Base-by-base conservation (phyloP, 2,113 vertebrate species). In the Anseranas semipalmata region DNA sequence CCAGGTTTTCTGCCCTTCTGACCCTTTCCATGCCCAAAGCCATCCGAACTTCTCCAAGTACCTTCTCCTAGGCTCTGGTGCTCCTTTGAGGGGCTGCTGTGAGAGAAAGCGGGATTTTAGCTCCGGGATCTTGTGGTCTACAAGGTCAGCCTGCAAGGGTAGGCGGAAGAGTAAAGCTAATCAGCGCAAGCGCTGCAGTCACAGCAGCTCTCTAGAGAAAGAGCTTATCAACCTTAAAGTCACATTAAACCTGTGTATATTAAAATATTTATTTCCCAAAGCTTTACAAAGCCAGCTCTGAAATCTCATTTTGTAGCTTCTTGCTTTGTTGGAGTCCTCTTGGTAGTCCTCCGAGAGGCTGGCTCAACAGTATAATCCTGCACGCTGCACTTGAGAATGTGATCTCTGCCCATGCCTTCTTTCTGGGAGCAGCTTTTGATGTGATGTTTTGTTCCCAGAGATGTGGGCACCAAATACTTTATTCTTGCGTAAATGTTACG, bases 231-330 rank as follows among this genome's bases (percentile, higher is more conserved):
- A 21, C 66, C 58, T 70, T 37, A 50, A 76, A 63, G 52, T 87
- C 60, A 46, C 46, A 41, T 89, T 68, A 81, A 90, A 74, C 48
- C 16, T 87, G 12, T 15, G 12, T 72, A 22, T 81, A 53, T 63
- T 55, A 71, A 67, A 78, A 56, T 87, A 76, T 28, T 93, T 88
- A 71, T 91, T 95, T 94, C 63, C 46, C 35, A 77, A 46, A 90
- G 12, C 55, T 81, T 88, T 66, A 41, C 35, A 50, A 93, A 78
- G 30, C 12, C 13, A 76, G 5, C 25, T 78, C 53, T 65, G 77
- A 87, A 87, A 65, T 84, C 21, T 65, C 30, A 53, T 48, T 89
- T 94, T 75, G 35, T 75, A 45, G 45, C 48, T 81, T 67, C 68
- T 72, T 48, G 12, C 55, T 90, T 90, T 84, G 50, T 77, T 85